phyloP scores from a whole-genome alignment of 2,888 invertebrate genomes.

The Idaea straminata region DNA sequence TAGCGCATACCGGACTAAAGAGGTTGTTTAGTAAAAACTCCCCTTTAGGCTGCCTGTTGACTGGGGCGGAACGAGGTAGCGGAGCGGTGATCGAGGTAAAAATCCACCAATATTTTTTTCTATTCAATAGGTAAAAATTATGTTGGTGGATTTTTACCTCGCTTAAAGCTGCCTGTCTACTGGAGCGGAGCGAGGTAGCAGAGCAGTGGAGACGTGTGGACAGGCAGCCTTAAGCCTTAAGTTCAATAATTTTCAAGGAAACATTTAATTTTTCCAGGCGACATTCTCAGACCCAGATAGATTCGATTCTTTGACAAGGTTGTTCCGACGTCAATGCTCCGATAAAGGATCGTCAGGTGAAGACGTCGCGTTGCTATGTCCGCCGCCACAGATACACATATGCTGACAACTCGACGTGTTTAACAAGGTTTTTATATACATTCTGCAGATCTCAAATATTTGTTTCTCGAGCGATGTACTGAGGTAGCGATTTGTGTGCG shows the following conservation, averaged over 20 bases:
- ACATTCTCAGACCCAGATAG: constrained; percentile 60
- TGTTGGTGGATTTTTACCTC: too few relatives aligned
- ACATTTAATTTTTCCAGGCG: constrained; percentile 42
- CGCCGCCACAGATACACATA: constrained; percentile 34
- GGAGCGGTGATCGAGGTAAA: too few relatives aligned
- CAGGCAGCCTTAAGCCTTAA: too few relatives aligned
- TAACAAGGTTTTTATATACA: background rate
- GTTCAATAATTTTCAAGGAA: background rate
- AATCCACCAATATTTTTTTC: background rate
- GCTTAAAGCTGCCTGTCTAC: too few relatives aligned
- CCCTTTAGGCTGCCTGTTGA: too few relatives aligned
- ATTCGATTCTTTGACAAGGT: constrained; percentile 42
- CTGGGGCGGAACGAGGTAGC: too few relatives aligned
- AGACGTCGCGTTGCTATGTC: constrained; percentile 52
- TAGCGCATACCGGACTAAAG: background rate
- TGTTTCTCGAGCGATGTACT: background rate
- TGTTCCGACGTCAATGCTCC: constrained; percentile 47
- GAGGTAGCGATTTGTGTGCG: constrained; percentile 1
- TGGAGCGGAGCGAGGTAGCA: too few relatives aligned
- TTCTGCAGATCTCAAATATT: background rate
- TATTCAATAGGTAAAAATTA: background rate
- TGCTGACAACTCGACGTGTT: constrained; percentile 33
- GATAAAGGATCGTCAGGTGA: constrained; percentile 44
- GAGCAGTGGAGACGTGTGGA: too few relatives aligned
- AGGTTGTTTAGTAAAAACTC: background rate